Base-by-base conservation (phyloP, 2,113 vertebrate species). In the Embiotoca jacksoni region DNA sequence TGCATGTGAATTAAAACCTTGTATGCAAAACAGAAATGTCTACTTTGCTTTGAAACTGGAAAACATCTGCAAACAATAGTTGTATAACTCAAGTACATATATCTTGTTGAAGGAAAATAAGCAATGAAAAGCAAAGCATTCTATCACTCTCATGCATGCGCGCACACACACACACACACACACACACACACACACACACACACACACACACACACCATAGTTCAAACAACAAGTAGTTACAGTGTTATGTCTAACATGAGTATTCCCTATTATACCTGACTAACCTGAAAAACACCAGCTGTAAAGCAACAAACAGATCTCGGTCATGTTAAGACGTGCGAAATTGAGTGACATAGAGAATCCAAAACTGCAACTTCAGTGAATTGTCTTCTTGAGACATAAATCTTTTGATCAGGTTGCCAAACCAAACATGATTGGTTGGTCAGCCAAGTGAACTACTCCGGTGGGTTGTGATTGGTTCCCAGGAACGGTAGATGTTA, bases 381-480 rank as follows among this genome's bases (percentile, higher is more conserved):
- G 6, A 37, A 58, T 36, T 23, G 5, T 39, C 3, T 53, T 78
- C 16, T 36, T 16, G 11, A 60, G 16, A 16, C 0, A 16, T 13
- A 3, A 44, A 31, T 77, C 16, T 59, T 60, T 57, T n/a, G 2
- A 60, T 47, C 6, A 13, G 32, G 32, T 71, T 75, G 79, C 54
- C 68, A 86, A 82, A 66, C 14, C 9, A 64, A 46, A 44, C 44
- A 13, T 31, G 16, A 58, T 68, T 36, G 39, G 16, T 57, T 47
- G 61, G 33, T 37, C 4, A 30, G 53, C 60, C 30, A n/a, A 6
- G 9, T 6, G 2, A 44, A n/a, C 4, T n/a, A 41, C 33, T 52
- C 10, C 5, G 16, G 7, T 72, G 47, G 57, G 6, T 53, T 68
- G 41, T 39, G 49, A 53, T 63, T 7, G 32, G 47, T 52, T 55